Evolutionary conservation across 92 coral and sea anemone genomes (phyloP), one percentile per base, ranked within the genome.

Genomic region (Zoanthus solanderi): DNA sequence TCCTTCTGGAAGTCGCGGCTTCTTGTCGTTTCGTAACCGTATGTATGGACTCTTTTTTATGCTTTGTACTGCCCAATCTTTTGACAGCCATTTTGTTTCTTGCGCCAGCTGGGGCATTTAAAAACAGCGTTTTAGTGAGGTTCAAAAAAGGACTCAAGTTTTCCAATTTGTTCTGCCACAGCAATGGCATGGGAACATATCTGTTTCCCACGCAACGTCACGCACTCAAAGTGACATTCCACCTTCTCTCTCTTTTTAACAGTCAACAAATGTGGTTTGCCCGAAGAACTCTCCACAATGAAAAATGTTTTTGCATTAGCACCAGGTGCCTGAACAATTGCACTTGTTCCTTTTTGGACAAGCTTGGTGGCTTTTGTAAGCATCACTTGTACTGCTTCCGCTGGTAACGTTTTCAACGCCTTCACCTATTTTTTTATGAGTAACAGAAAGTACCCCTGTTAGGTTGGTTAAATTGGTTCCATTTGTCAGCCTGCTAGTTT

Each of bases 301-400:
- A 85, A 85, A 72, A 65, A 72, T 45, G 61, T 77, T 84, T 71
- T 56, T 50, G 76, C 78, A 71, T 48, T 28, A 50, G 63, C 66
- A 48, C 88, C 88, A 29, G 71, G 80, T 71, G 88, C 88, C 76
- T 61, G 67, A 34, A 84, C 71, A 56, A 84, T 84, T 71, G 79
- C 79, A 53, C 32, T 56, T 57, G 78, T 71, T 32, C 88, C 80
- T 54, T 84, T 84, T 45, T 84, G 71, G 63, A 84, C 79, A 56
- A 84, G 88, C 17, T 84, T 34, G 34, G 76, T 61, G 68, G 88
- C 88, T 72, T 84, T 84, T 47, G 78, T 42, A 52, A 72, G 88
- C 80, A 84, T 72, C 71, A 80, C 88, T 54, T 84, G 63, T 28
- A 84, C 88, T 84, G 80, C 79, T 47, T 84, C 61, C 67, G 88